Conservation (phyloP, 2,113 vertebrate species). For the Odocoileus virginianus region DNA sequence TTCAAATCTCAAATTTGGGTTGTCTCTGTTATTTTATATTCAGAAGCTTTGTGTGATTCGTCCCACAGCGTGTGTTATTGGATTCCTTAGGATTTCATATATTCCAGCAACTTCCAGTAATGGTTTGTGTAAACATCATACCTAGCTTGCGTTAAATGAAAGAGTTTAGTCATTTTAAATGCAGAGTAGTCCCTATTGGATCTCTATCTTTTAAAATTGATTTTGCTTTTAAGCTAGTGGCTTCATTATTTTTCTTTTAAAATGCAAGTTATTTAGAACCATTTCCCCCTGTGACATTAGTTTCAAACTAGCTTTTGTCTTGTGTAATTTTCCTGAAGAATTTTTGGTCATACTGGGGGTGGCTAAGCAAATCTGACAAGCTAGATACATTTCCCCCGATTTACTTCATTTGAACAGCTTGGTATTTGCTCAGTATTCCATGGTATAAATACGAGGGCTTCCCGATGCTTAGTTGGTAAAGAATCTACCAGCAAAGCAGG, state of each 20-base stretch:
- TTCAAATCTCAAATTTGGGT: neutral
- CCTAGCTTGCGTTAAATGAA: neutral
- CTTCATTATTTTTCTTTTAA: constrained; percentile 39
- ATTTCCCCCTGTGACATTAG: neutral
- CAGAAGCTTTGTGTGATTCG: neutral
- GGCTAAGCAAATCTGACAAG: neutral
- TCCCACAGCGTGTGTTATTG: neutral
- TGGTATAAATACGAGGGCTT: neutral
- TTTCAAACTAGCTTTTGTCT: constrained; percentile 5
- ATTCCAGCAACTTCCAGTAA: neutral
- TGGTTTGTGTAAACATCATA: neutral
- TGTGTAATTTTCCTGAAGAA: neutral
- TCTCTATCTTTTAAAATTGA: constrained; percentile 12
- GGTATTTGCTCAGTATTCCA: neutral
- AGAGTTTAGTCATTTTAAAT: constrained; percentile 29
- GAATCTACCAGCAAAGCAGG: neutral
- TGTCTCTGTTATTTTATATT: constrained; percentile 21
- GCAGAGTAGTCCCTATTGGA: neutral
- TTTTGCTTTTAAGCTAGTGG: constrained; percentile 22
- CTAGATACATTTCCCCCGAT: neutral
- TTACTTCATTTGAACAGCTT: neutral
- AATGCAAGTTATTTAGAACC: neutral
- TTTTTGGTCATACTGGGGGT: neutral
- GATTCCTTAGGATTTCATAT: constrained; percentile 15
- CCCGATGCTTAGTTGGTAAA: neutral